Percentiles rank a stretch among this genome's conserved stretches.
These are phyloP conservation scores for Neodiprion lecontei DNA, from an alignment of 1,140 invertebrate genomes.

Conservation along the genomic window DNA sequence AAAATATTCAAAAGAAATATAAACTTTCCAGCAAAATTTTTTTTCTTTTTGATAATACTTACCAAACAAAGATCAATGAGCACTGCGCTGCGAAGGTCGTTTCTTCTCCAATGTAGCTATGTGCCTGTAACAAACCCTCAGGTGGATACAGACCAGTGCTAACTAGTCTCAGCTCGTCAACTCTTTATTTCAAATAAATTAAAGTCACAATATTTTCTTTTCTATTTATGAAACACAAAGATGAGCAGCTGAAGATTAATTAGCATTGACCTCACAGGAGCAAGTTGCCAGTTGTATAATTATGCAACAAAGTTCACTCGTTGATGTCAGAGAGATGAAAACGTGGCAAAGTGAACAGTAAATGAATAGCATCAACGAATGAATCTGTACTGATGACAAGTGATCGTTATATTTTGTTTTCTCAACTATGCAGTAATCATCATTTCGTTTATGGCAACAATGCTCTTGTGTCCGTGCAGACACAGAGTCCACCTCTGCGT, in stretches of 20 bases:
- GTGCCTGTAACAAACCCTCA: slow-evolving; percentile 77
- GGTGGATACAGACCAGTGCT: slow-evolving; percentile 63
- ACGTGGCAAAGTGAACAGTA: too few species aligned
- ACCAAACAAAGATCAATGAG: slow-evolving; percentile 49
- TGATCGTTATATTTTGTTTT: too few species aligned
- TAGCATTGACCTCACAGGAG: slow-evolving; percentile 57
- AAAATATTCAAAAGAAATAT: background rate
- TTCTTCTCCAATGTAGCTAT: slow-evolving; percentile 55
- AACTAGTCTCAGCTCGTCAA: slow-evolving; percentile 51
- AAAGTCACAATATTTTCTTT: slow-evolving; percentile 18
- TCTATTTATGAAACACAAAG: slow-evolving; percentile 23
- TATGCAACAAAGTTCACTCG: too few species aligned
- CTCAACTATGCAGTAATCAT: background rate
- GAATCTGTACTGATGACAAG: too few species aligned
- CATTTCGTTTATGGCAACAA: slow-evolving; percentile 31
- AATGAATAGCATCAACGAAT: too few species aligned
- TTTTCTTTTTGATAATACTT: slow-evolving; percentile 42
- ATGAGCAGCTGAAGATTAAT: slow-evolving; percentile 50
- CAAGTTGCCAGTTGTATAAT: slow-evolving; percentile 26
- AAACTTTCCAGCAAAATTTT: background rate
- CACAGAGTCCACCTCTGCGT: slow-evolving; percentile 65
- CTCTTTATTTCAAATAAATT: slow-evolving; percentile 31
- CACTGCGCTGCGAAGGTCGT: slow-evolving; percentile 56
- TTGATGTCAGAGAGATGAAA: too few species aligned
- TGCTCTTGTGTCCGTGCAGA: slow-evolving; percentile 60